A percentile compares a stretch with the other conserved stretches of the same genome.
Conservation (phyloP, 2,113 vertebrate genomes). For the Silurus meridionalis region DNA sequence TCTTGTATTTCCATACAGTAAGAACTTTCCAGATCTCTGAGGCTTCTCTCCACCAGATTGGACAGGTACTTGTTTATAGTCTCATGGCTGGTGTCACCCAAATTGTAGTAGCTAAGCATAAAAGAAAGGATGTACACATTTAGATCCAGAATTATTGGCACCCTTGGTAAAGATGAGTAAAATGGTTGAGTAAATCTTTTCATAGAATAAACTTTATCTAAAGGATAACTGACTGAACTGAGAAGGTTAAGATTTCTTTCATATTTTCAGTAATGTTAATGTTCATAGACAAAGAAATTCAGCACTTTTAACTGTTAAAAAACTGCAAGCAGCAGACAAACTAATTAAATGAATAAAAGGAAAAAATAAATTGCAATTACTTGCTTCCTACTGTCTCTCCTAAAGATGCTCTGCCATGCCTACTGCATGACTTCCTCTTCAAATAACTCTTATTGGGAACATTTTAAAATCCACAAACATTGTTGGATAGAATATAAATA, state of each 20-base stretch:
- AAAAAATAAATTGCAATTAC: too few species aligned
- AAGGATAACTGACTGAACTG: background rate
- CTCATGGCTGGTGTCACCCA: conserved; percentile 88
- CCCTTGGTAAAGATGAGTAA: background rate
- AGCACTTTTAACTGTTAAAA: too few species aligned
- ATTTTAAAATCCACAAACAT: background rate
- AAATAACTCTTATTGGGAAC: background rate
- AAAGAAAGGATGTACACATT: conserved; percentile 15
- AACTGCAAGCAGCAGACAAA: too few species aligned
- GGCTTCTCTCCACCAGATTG: conserved; percentile 84
- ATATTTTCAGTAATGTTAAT: background rate
- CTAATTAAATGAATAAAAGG: too few species aligned
- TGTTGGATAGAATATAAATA: background rate
- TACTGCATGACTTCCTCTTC: background rate
- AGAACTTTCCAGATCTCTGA: conserved; percentile 87
- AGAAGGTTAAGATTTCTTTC: background rate
- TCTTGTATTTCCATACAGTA: conserved; percentile 91
- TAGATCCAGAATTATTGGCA: background rate
- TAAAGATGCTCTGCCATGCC: background rate
- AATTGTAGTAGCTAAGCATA: conserved; percentile 85
- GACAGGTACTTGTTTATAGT: conserved; percentile 92
- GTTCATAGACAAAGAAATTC: too few species aligned
- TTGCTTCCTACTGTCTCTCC: background rate
- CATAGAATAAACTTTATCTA: background rate
- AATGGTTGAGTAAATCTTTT: background rate